Conservation (phyloP, 2,888 invertebrate genomes). For the Napeogenes sylphis region DNA sequence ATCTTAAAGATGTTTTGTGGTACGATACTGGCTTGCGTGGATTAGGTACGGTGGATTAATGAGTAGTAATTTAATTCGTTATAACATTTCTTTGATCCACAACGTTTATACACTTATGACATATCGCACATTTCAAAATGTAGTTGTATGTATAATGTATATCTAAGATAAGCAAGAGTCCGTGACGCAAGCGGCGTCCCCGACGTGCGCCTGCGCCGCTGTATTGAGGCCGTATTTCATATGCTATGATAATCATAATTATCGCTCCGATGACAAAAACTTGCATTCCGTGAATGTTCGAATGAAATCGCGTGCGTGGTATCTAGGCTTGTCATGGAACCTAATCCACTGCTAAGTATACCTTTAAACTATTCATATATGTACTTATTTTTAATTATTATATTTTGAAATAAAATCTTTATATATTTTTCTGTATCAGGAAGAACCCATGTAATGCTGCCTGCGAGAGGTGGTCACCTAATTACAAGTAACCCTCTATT, state of each 20-base stretch:
- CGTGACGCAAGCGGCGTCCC: constrained; percentile 43
- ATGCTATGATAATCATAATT: constrained; percentile 47
- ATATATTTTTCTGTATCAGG: too few relatives aligned
- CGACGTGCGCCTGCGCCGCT: constrained; percentile 25
- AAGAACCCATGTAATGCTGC: too few relatives aligned
- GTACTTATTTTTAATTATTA: too few relatives aligned
- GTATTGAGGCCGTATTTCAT: constrained; percentile 41
- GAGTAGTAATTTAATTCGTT: too few relatives aligned
- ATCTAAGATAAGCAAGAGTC: constrained; percentile 19
- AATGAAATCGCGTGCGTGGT: constrained; percentile 54
- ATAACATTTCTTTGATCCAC: too few relatives aligned
- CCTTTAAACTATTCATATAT: background rate
- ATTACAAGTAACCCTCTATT: too few relatives aligned
- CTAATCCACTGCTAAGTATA: background rate
- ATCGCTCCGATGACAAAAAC: constrained; percentile 51
- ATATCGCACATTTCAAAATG: too few relatives aligned
- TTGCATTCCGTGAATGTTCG: constrained; percentile 51
- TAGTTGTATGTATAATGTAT: too few relatives aligned
- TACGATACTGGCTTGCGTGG: too few relatives aligned
- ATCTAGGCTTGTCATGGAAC: constrained; percentile 16
- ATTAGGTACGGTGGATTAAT: too few relatives aligned
- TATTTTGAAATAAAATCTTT: too few relatives aligned
- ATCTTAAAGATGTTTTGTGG: background rate
- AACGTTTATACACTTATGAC: background rate
- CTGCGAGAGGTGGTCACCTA: too few relatives aligned